These are phyloP conservation scores for Patella depressa DNA, from an alignment of 2,888 invertebrate species.

Conservation along the genomic window DNA sequence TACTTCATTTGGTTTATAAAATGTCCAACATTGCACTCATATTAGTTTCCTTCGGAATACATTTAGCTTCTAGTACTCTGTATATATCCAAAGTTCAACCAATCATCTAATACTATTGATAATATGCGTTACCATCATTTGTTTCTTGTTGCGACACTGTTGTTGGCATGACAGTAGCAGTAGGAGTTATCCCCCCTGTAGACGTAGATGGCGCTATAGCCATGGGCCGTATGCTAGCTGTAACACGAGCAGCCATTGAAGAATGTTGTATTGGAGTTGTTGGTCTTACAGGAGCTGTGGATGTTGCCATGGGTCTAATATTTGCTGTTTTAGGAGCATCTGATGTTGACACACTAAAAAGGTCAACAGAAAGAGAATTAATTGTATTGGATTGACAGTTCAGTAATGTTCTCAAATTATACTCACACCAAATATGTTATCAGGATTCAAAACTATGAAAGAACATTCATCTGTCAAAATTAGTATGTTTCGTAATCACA, in stretches of 20 bases:
- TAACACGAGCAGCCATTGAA: constrained; percentile 77
- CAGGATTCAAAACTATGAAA: too few relatives aligned
- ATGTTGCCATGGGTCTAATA: constrained; percentile 93
- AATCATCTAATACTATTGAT: too few relatives aligned
- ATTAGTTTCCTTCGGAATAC: too few relatives aligned
- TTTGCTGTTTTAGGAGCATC: constrained; percentile 84
- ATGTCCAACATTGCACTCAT: too few relatives aligned
- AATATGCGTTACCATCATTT: constrained; percentile 35
- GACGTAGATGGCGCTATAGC: constrained; percentile 75
- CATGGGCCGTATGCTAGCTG: constrained; percentile 94
- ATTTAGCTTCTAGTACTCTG: too few relatives aligned
- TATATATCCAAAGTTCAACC: too few relatives aligned
- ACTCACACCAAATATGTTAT: too few relatives aligned
- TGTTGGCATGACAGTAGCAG: constrained; percentile 70
- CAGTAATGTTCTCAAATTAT: too few relatives aligned
- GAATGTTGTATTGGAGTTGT: constrained; percentile 59
- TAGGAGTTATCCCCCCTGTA: constrained; percentile 55
- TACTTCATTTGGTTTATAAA: too few relatives aligned
- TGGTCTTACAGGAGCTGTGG: constrained; percentile 59
- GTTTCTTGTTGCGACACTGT: constrained; percentile 57
- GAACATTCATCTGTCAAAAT: too few relatives aligned
- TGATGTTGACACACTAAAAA: constrained; percentile 50
- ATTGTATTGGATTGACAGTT: neutral
- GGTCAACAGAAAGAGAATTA: neutral
- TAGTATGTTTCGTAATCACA: too few relatives aligned